Base-by-base conservation (phyloP, 2,797 vertebrate genomes). In the Knipowitschia caucasica region DNA sequence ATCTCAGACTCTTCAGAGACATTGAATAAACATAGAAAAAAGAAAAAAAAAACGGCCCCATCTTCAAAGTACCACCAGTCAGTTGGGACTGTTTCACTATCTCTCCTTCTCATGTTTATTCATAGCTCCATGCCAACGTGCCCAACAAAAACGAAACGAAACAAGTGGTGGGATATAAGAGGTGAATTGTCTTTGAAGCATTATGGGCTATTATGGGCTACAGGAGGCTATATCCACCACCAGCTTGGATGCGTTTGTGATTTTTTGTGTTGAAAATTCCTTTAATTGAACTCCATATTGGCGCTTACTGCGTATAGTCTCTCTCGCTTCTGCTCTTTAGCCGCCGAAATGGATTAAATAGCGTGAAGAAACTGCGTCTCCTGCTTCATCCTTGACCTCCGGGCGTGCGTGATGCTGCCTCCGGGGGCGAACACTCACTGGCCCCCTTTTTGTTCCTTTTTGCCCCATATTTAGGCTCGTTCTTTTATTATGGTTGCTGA, bases 61-160 rank as follows among this genome's bases (percentile, higher is more conserved):
- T 86, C 75, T 86, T 83, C 84, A 83, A 86, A 86, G 75, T 72
- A 71, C 55, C 50, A 49, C 33, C 36, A 74, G 81, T 86, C 78
- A 78, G 56, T 62, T 38, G 68, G 80, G 81, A 86, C 56, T 59
- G 68, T 60, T 60, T 70, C 76, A 53, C 1, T 38, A 75, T 33
- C 78, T 56, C 0, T 33, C 76, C 72, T 60, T 50, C 71, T 88
- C 75, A 81, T 87, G 75, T 85, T 88, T 89, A 90, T 90, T 90
- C 86, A 87, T 90, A 80, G 73, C 53, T 66, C 61, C 74, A 72
- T 76, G 61, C 73, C n/a, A n/a, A n/a, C n/a, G n/a, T n/a, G n/a
- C n/a, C n/a, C n/a, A n/a, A 81, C 79, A 81, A 71, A 73, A 78
- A 86, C 80, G 64, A 72, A 82, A 72, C 67, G 74, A 82, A 85